Base-by-base conservation (phyloP, 2,113 vertebrate genomes). In the Sander vitreus region DNA sequence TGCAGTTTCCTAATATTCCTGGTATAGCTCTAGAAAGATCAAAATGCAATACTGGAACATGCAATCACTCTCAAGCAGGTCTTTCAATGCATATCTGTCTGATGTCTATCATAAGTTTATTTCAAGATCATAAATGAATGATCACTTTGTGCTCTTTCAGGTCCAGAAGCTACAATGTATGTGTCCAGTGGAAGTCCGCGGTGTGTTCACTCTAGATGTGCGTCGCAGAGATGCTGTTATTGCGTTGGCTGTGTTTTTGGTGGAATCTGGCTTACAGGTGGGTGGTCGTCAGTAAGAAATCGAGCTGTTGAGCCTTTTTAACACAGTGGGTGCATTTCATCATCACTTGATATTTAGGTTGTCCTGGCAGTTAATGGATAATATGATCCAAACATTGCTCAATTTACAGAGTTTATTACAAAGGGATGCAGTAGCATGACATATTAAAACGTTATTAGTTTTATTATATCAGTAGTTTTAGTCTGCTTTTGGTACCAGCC, bases 251-350 rank as follows among this genome's bases (percentile, higher is more conserved):
- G 96, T 99, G 91, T 99, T 98, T 90, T 94, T 99, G 10, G 93
- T 99, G 89, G 98, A 99, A 73, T 99, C 98, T 81, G 96, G 97
- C 27, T 94, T 99, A 75, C 98, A 99, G 96, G 98, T 98, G 87
- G 59, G 90, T 82, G 57, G 15, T 21, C 13, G 14, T 30, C 15
- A 27, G 2, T 68, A 9, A 64, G 62, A 45, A 33, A 36, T 27
- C 0, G 0, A 47, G n/a, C 43, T 60, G 21, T 47, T 55, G 23
- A 66, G 27, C 10, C 25, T 50, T 60, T 83, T 71, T 16, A 16
- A 47, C 25, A 16, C 14, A 11, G 15, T 62, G 14, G 13, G n/a
- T 76, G 23, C 1, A 0, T 63, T 68, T 68, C n/a, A 60, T 58
- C 30, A 51, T 53, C 43, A 51, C 21, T 23, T 68, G 2, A 15